phyloP scores from a whole-genome alignment of 2,888 invertebrate species.

The Ornithoptera alexandrae region DNA sequence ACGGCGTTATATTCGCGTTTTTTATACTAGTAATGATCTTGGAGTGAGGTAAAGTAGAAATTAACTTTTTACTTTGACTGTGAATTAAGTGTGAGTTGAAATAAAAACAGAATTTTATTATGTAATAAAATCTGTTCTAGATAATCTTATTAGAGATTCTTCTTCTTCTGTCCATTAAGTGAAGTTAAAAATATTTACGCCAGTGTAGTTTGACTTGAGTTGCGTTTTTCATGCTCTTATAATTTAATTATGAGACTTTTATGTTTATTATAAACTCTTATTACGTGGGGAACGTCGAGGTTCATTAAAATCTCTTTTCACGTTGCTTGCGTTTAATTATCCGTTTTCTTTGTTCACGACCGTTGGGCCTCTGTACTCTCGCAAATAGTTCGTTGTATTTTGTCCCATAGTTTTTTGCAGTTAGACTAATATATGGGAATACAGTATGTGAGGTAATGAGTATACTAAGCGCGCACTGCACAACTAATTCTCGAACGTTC shows the following conservation, averaged over 20 bases:
- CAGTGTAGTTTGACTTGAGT: constrained; percentile 18
- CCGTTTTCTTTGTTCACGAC: constrained; percentile 72
- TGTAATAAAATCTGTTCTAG: background rate
- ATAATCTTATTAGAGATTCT: constrained; percentile 2
- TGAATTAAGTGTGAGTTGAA: no score
- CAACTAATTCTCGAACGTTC: background rate
- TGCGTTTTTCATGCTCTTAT: constrained; percentile 39
- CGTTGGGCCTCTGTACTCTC: constrained; percentile 58
- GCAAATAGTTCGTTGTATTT: constrained; percentile 54
- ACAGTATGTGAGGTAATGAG: constrained; percentile 19
- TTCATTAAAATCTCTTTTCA: constrained; percentile 77
- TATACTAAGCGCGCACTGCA: constrained; percentile 6
- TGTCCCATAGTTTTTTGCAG: constrained; percentile 39
- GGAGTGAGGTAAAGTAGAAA: no score
- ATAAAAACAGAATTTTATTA: background rate
- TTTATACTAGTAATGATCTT: no score
- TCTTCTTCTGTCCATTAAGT: constrained; percentile 11
- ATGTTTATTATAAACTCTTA: constrained; percentile 70
- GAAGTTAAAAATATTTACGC: constrained; percentile 20
- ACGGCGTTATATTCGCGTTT: no score
- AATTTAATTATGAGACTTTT: constrained; percentile 60
- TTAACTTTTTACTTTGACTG: no score
- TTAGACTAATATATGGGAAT: constrained; percentile 32
- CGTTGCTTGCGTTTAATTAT: constrained; percentile 74
- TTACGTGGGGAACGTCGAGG: constrained; percentile 65